Evolutionary conservation across 1,140 invertebrate genomes (phyloP), one percentile per base, ranked within the genome.

Genomic region (Colletes gigas): DNA sequence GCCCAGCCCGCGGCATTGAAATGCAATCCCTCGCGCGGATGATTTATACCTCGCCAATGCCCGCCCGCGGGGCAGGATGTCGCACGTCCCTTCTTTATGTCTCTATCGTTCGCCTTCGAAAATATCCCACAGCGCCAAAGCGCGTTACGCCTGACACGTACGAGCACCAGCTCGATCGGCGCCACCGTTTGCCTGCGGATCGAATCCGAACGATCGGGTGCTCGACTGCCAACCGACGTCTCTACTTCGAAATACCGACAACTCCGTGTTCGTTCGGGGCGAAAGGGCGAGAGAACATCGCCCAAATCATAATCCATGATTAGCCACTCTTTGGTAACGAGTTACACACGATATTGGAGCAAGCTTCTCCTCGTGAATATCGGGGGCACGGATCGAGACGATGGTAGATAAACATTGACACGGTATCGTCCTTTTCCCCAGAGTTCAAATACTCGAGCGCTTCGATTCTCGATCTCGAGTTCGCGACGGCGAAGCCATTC

Each of bases 1-100:
- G 30, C 60, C 30, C 78, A 85, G 88, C 83, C 86, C 72, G 84
- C 57, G 83, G 85, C 89, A 92, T 92, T 92, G 89, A 91, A 92
- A 92, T 92, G 91, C 91, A 92, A 90, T 91, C 88, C 90, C 87
- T 91, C 85, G 91, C 89, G 85, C 90, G 86, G 88, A 92, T 92
- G 91, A 92, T 92, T 92, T 92, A 92, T 92, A 91, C 89, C 85
- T 89, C 83, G 85, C 74, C 90, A 88, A 89, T 90, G 88, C 88
- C 88, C 88, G 88, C 88, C 88, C 88, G 90, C 89, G 77, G 89
- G 88, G 90, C 91, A 92, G 89, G 90, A 92, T 92, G 90, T 90
- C 91, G 90, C 90, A 92, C 90, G 90, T 92, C 89, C 85, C 85
- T 88, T 87, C 88, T 91, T 91, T 91, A 90, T 90, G 87, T 89